Evolutionary conservation across 2,888 invertebrate species (phyloP).

Genomic region (Octodonta nipae): DNA sequence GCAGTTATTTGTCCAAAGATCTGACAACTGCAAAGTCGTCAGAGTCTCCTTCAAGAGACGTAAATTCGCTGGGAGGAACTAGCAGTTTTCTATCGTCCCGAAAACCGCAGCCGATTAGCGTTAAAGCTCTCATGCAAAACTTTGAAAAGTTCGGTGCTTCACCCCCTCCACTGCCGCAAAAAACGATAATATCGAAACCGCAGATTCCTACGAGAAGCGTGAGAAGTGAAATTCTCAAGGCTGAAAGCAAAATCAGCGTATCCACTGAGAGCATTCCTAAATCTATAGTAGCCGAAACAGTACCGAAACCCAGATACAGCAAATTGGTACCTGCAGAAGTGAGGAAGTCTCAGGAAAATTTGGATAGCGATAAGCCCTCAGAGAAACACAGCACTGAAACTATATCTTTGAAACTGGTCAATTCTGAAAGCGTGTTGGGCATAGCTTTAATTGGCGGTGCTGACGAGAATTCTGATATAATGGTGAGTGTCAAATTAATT

Average conservation of each 20-base stretch:
- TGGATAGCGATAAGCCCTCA: neutral
- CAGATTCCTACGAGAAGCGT: slow-evolving; percentile 14
- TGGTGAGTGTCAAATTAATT: slow-evolving; percentile 54
- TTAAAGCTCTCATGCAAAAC: slow-evolving; percentile 45
- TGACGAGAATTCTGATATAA: slow-evolving; percentile 84
- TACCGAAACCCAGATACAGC: neutral
- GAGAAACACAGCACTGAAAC: slow-evolving; percentile 28
- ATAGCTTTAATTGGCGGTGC: slow-evolving; percentile 78
- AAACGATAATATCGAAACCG: slow-evolving; percentile 12
- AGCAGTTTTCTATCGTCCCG: slow-evolving; percentile 7
- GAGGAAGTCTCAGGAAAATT: neutral
- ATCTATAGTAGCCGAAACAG: neutral
- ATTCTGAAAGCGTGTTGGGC: slow-evolving; percentile 63
- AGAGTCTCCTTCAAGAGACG: too few relatives aligned
- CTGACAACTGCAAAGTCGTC: too few relatives aligned
- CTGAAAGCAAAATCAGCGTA: slow-evolving; percentile 11
- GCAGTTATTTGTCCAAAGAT: too few relatives aligned
- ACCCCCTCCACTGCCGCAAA: slow-evolving; percentile 14
- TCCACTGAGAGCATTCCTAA: neutral
- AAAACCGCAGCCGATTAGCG: slow-evolving; percentile 28
- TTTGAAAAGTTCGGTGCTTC: slow-evolving; percentile 35
- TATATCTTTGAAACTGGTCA: slow-evolving; percentile 52
- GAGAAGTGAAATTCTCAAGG: slow-evolving; percentile 13
- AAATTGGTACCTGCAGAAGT: neutral
- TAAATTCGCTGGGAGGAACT: too few relatives aligned